phyloP scores from a whole-genome alignment of 2,113 vertebrate genomes.

The Redunca redunca region DNA sequence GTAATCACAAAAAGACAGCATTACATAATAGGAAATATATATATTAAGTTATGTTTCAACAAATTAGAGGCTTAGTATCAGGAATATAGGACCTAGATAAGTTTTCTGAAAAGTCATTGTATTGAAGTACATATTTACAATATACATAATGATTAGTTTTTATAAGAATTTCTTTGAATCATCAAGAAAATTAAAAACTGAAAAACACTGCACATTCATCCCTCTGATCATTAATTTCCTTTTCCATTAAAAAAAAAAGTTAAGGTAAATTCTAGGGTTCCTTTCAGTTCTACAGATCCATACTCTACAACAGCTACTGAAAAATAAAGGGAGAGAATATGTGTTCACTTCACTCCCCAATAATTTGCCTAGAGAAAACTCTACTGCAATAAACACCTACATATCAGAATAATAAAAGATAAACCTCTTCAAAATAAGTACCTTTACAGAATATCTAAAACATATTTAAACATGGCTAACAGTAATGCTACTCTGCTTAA shows the following conservation, averaged over 20 bases:
- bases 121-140: background rate
- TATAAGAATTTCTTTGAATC: slow-evolving; percentile 2
- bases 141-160: background rate
- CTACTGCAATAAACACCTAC: background rate
- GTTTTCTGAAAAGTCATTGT: background rate
- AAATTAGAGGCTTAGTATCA: background rate
- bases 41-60: background rate
- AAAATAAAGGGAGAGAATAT: background rate
- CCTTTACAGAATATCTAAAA: background rate
- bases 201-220: background rate
- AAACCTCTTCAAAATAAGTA: background rate
- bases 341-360: background rate
- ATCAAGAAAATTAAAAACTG: background rate
- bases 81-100: background rate
- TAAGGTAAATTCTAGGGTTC: background rate
- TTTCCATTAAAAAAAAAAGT: background rate
- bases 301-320: background rate
- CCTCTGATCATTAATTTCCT: background rate
- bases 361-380: background rate
- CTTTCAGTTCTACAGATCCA: background rate
- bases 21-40: background rate
- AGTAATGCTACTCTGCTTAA: background rate
- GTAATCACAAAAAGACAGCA: background rate
- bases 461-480: background rate
- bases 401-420: background rate